phyloP scores from a whole-genome alignment of 1,140 invertebrate genomes.

The Drosophila triauraria region DNA sequence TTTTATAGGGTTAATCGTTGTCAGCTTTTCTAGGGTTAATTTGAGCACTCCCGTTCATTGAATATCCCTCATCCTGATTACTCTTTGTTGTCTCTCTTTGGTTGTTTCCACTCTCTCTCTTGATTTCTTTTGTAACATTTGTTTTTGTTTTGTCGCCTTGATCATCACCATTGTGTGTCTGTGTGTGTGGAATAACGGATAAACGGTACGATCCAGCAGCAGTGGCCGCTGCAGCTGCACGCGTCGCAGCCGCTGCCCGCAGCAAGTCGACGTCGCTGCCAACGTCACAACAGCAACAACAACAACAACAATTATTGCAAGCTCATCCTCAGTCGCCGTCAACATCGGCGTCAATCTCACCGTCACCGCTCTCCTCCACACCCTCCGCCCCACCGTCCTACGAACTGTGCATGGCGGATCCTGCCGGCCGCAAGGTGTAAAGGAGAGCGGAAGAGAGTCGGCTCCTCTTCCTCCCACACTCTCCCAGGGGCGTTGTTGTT shows the following conservation, averaged over 20 bases:
- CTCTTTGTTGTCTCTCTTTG: slow-evolving; percentile 25
- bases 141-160: slow-evolving; percentile 27
- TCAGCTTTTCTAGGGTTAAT: slow-evolving; percentile 5
- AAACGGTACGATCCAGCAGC: slow-evolving; percentile 15
- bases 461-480: slow-evolving; percentile 3
- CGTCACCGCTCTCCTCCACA: slow-evolving; percentile 10
- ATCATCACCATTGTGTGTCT: slow-evolving; percentile 20
- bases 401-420: slow-evolving; percentile 31
- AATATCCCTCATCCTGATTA: slow-evolving; percentile 3
- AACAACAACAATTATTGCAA: slow-evolving; percentile 21
- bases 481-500: slow-evolving; percentile 17
- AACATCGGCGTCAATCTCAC: slow-evolving; percentile 18
- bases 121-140: slow-evolving; percentile 36
- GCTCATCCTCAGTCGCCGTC: slow-evolving; percentile 16
- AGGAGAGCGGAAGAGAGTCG: slow-evolving; percentile 1
- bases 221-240: slow-evolving; percentile 44
- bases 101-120: slow-evolving; percentile 29
- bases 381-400: slow-evolving; percentile 29
- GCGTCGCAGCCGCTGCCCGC: slow-evolving; percentile 40
- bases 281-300: slow-evolving; percentile 6
- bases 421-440: slow-evolving; percentile 24
- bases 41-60: background rate
- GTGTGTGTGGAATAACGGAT: slow-evolving; percentile 8
- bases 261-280: slow-evolving; percentile 36
- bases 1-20: slow-evolving; percentile 1